Evolutionary conservation across 2,113 vertebrate species (phyloP).

Genomic region (Ranitomeya imitator): DNA sequence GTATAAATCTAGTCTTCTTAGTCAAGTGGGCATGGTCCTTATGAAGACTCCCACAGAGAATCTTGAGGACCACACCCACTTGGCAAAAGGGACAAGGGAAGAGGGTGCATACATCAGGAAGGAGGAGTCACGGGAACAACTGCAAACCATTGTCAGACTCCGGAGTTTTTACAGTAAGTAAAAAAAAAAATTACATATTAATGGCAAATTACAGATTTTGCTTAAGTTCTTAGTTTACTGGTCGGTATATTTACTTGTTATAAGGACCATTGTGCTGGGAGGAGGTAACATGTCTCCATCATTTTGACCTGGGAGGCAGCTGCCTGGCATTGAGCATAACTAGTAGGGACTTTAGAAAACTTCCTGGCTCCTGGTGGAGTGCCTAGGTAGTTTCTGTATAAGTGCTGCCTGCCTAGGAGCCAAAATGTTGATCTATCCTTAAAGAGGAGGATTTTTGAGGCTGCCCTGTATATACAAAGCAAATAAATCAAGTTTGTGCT

Average conservation of each 20-base stretch:
- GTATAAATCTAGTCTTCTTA: too few species aligned
- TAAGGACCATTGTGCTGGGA: background rate
- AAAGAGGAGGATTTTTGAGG: background rate
- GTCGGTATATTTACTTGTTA: background rate
- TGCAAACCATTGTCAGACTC: too few species aligned
- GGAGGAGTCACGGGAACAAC: too few species aligned
- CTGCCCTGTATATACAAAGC: background rate
- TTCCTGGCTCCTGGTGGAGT: background rate
- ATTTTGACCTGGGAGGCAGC: background rate
- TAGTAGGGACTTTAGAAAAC: background rate
- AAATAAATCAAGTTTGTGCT: background rate
- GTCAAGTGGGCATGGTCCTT: too few species aligned
- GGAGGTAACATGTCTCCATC: background rate
- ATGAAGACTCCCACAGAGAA: too few species aligned
- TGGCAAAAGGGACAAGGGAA: too few species aligned
- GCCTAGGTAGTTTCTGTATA: background rate
- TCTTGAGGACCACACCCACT: too few species aligned
- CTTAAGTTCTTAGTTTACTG: conserved; percentile 8
- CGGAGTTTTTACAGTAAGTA: too few species aligned
- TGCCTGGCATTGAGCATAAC: background rate
- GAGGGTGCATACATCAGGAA: too few species aligned
- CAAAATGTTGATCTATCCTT: background rate
- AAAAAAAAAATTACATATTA: too few species aligned
- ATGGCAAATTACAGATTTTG: too few species aligned
- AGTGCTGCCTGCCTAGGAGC: background rate